Base-by-base conservation (phyloP, 2,797 vertebrate species). In the Xyrichtys novacula region DNA sequence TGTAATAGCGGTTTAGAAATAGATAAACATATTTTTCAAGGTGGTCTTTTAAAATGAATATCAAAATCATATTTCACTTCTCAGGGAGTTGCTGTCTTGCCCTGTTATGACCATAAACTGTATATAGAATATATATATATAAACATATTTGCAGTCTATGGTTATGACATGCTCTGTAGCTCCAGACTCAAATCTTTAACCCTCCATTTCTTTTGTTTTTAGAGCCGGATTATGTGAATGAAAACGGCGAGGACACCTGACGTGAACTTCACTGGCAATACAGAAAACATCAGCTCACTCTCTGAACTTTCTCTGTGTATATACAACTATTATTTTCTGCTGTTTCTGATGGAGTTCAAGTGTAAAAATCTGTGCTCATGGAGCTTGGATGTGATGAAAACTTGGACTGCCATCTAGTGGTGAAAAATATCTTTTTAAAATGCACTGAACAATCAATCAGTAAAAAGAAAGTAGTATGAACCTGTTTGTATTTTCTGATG, bases 201-300 rank as follows among this genome's bases (percentile, higher is more conserved):
- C n/a, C 1, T 39, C 48, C 10, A 4, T 47, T 28, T 22, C 2
- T 15, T 4, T 1, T 42, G 7, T 55, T 20, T 40, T 82, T 56
- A 1, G 86, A 87, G 5, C 75, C 74, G 0, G 88, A 90, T 57
- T 90, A 90, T 25, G 88, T 65, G 42, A 90, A 90, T 48, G 66
- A 66, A 44, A 16, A 16, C 1, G 7, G 10, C 0, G 16, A 55
- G 0, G 22, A 42, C 23, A 32, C 26, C 43, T 62, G 76, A 83
- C 0, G 40, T 7, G 12, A 29, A 26, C 7, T 1, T 6, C 2
- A 0, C 34, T 7, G 26, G 8, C 14, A 23, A n/a, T 6, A 36
- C 31, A 44, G 4, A 22, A 15, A 23, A 20, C 50, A 26, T 11
- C 17, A 2, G 17, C 4, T 26, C 20, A 23, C 38, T 19, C 29